A percentile compares a stretch with the other conserved stretches of the same genome.
Evolutionary conservation across 2,113 vertebrate genomes (phyloP).

Genomic region (Tetrax tetrax): DNA sequence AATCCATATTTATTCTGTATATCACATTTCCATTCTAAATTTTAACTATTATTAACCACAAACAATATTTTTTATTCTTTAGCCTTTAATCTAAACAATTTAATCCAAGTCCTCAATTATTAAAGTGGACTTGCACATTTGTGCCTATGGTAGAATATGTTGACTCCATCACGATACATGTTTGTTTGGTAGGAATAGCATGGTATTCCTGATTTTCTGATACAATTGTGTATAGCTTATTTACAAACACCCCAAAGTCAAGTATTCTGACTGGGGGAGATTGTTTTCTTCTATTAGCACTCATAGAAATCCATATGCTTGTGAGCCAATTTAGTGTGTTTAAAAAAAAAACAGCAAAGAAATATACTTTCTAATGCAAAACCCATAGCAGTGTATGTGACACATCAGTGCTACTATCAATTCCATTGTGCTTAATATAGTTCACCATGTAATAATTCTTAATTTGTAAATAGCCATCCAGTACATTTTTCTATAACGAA

Average conservation of each 20-base stretch:
- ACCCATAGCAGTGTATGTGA: background rate
- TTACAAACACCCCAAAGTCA: slow-evolving; percentile 11
- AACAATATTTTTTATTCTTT: slow-evolving; percentile 11
- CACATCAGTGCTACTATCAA: slow-evolving; percentile 47
- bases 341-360: background rate
- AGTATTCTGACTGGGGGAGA: background rate
- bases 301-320: background rate
- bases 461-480: slow-evolving; percentile 56
- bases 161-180: background rate
- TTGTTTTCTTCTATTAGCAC: background rate
- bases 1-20: background rate
- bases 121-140: background rate
- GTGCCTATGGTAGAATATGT: background rate
- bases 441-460: slow-evolving; percentile 44
- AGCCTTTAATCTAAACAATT: slow-evolving; percentile 30
- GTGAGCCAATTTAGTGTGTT: background rate
- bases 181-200: background rate
- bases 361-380: slow-evolving; percentile 15
- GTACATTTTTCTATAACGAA: slow-evolving; percentile 40
- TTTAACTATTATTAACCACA: background rate
- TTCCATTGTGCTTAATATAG: slow-evolving; percentile 41
- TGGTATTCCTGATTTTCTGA: slow-evolving; percentile 19
- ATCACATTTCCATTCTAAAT: background rate
- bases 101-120: background rate
- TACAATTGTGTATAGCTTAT: background rate